These are phyloP conservation scores for Arctocebus calabarensis DNA, from an alignment of 2,797 vertebrate species.

Conservation along the genomic window DNA sequence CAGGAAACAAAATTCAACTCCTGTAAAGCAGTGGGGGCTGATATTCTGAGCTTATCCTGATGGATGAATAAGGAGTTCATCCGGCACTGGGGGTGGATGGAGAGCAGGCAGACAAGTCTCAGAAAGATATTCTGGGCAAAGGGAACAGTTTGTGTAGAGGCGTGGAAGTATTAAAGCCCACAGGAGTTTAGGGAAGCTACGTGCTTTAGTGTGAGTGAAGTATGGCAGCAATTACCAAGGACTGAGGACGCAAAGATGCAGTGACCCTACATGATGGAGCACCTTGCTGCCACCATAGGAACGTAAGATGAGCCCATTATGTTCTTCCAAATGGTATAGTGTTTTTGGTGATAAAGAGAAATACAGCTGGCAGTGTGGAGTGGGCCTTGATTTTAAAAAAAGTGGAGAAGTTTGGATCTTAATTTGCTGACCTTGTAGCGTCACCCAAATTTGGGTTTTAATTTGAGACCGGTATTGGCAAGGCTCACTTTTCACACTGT, in stretches of 20 bases:
- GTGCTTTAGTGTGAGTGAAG: background rate
- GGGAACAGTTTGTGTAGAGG: conserved; percentile 79
- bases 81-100: conserved; percentile 47
- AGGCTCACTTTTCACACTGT: background rate
- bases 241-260: background rate
- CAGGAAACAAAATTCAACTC: background rate
- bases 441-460: background rate
- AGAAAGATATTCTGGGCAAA: conserved; percentile 72
- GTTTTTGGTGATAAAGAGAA: conserved; percentile 39
- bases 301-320: background rate
- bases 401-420: background rate
- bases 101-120: conserved; percentile 35
- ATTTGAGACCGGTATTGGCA: background rate
- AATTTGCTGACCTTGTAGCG: background rate
- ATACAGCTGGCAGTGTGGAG: background rate
- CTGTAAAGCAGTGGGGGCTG: background rate
- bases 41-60: background rate
- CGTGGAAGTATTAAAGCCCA: conserved; percentile 49
- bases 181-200: conserved; percentile 27
- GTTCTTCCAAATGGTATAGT: background rate
- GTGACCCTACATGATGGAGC: background rate
- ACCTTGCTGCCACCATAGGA: conserved; percentile 9
- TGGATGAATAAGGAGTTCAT: background rate
- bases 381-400: background rate
- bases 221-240: background rate